Conservation (phyloP, 1,140 invertebrate genomes). For the Drosophila fuyamai region DNA sequence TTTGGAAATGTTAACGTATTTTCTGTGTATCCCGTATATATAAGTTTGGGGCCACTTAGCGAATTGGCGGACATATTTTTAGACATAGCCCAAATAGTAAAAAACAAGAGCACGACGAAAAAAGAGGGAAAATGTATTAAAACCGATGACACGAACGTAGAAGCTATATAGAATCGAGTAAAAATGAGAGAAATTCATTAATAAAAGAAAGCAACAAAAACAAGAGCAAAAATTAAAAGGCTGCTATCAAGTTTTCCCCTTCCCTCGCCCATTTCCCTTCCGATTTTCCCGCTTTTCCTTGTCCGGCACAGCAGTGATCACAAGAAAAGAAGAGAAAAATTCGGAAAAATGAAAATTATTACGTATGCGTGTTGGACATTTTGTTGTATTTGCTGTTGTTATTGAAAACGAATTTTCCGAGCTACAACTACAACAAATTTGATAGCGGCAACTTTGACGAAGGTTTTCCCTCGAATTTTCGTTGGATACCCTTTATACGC, state of each 20-base stretch:
- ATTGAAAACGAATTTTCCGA: slow-evolving; percentile 31
- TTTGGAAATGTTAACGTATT: slow-evolving; percentile 14
- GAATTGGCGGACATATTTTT: slow-evolving; percentile 81
- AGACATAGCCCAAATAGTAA: slow-evolving; percentile 63
- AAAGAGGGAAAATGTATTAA: slow-evolving; percentile 10
- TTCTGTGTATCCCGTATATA: slow-evolving; percentile 43
- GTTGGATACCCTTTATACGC: neutral
- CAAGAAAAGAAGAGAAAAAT: slow-evolving; percentile 5
- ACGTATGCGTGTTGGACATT: slow-evolving; percentile 44
- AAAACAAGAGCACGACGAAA: slow-evolving; percentile 37
- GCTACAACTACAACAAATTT: slow-evolving; percentile 26
- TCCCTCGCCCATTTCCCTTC: slow-evolving; percentile 8
- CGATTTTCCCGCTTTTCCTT: slow-evolving; percentile 10
- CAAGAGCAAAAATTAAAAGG: slow-evolving; percentile 47
- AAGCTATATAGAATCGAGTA: slow-evolving; percentile 10
- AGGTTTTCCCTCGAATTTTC: slow-evolving; percentile 47
- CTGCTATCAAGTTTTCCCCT: slow-evolving; percentile 29
- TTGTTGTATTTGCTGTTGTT: slow-evolving; percentile 28
- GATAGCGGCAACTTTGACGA: slow-evolving; percentile 67
- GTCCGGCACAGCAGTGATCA: slow-evolving; percentile 54
- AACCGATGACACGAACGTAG: slow-evolving; percentile 21
- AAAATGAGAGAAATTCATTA: slow-evolving; percentile 52
- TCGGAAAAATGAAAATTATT: slow-evolving; percentile 49
- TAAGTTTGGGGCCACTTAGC: slow-evolving; percentile 68
- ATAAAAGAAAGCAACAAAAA: slow-evolving; percentile 46